Evolutionary conservation across 2,113 vertebrate species (phyloP), one percentile per base, ranked within the genome.

Genomic region (Prionailurus bengalensis): DNA sequence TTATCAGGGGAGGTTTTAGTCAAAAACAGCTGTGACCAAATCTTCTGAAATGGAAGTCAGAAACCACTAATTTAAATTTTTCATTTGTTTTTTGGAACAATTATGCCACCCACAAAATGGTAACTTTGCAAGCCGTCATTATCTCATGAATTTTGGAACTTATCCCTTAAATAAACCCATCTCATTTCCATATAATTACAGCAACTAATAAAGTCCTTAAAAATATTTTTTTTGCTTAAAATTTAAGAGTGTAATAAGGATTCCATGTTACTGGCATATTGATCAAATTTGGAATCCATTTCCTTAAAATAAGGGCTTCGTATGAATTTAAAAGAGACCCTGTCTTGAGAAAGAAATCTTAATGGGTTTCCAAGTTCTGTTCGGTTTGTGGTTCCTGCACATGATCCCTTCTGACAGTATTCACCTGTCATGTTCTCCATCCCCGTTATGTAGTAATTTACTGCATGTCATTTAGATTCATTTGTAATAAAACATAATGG

Each of bases 31-130:
- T 94, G 90, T 90, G 81, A 95, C 58, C 93, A 95, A 31, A 95
- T 97, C 85, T 96, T 95, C 84, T 79, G 48, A 82, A 97, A 95
- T 70, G 76, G 95, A 94, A 98, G 87, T 78, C 91, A 95, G 95
- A 98, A 98, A 97, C 17, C 63, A 96, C 48, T 95, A 96, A 97
- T 97, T 98, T 94, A 94, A 81, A 89, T 95, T 97, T 97, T 91
- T 91, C 90, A 97, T 96, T 86, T 97, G 70, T 89, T 97, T 97
- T 98, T 95, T 89, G 51, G 97, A 96, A 90, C 42, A 97, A 81
- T 96, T 98, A 93, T 92, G 76, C 94, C 88, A 98, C 51, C 86
- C 93, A 91, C 70, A 97, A 98, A 98, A 95, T 81, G 65, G 85
- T 97, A 97, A 92, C 81, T 97, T 58, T 95, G 80, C 53, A 92